Conservation (phyloP, 1,140 invertebrate genomes). For the Vanessa atalanta region DNA sequence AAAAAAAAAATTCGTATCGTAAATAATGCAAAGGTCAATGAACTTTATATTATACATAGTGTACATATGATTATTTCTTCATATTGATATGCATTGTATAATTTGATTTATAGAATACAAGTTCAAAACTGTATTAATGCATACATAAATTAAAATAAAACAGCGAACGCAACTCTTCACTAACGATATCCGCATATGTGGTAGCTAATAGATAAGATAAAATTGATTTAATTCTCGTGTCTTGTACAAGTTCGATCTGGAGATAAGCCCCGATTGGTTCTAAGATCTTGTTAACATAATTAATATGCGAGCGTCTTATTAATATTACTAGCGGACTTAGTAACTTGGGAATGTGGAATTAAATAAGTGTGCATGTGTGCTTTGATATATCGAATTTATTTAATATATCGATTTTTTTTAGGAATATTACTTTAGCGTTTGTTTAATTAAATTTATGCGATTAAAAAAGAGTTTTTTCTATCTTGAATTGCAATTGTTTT, state of each 20-base stretch:
- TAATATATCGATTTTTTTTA: too few relatives aligned
- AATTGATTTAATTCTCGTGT: constrained; percentile 58
- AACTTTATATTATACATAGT: too few relatives aligned
- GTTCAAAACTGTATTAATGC: not conserved
- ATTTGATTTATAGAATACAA: not conserved
- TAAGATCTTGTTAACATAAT: constrained; percentile 51
- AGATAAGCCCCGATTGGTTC: constrained; percentile 41
- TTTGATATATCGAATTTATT: too few relatives aligned
- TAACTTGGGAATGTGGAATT: not conserved
- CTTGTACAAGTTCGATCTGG: constrained; percentile 48
- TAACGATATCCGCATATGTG: constrained; percentile 41
- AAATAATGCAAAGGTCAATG: too few relatives aligned
- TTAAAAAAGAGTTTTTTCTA: too few relatives aligned
- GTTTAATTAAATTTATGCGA: too few relatives aligned
- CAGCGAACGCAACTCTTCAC: constrained; percentile 8
- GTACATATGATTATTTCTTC: not conserved
- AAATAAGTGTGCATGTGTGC: not conserved
- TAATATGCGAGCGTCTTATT: constrained; percentile 28
- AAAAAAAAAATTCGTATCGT: too few relatives aligned
- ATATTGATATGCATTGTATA: not conserved
- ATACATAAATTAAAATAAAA: constrained; percentile 16
- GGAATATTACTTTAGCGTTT: too few relatives aligned
- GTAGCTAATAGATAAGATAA: constrained; percentile 46
- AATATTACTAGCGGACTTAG: constrained; percentile 18
- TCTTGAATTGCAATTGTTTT: too few relatives aligned